Evolutionary conservation across 1,140 invertebrate genomes (phyloP), one percentile per base, ranked within the genome.

Genomic region (Octopus bimaculoides): DNA sequence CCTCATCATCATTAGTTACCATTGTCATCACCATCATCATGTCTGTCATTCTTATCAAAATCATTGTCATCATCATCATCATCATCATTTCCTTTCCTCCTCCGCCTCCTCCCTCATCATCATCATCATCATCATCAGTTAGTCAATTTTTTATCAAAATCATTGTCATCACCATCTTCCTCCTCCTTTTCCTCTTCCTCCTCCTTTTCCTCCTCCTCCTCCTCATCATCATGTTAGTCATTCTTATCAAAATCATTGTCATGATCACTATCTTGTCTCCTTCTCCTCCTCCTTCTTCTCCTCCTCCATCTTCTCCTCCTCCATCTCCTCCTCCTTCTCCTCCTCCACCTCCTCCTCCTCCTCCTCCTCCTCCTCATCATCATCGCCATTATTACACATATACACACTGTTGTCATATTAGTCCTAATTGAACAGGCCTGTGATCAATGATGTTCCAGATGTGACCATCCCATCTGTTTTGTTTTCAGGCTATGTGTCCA

Each of bases 161-260:
- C n/a, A n/a, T n/a, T n/a, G n/a, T n/a, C n/a, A n/a, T n/a, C n/a
- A n/a, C n/a, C n/a, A n/a, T n/a, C n/a, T n/a, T n/a, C n/a, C n/a
- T n/a, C n/a, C n/a, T n/a, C n/a, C n/a, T n/a, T n/a, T n/a, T n/a
- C n/a, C n/a, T n/a, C n/a, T n/a, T n/a, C n/a, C n/a, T 52, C 53
- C 75, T 79, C 76, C 77, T 20, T 78, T 20, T 79, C 53, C 54
- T 52, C 56, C 74, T 79, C n/a, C n/a, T n/a, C n/a, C n/a, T n/a
- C n/a, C n/a, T n/a, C n/a, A n/a, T n/a, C n/a, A n/a, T n/a, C n/a
- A 14, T 79, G 66, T 79, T 5, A 54, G 10, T 79, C 52, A 41
- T 3, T 26, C 52, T 79, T 54, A 53, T 41, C 9, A 14, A 26
- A 52, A 1, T 17, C 52, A n/a, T 4, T 53, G 7, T 54, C 69